Conservation (phyloP, 2,797 vertebrate genomes). For the Molossus alvarezi region DNA sequence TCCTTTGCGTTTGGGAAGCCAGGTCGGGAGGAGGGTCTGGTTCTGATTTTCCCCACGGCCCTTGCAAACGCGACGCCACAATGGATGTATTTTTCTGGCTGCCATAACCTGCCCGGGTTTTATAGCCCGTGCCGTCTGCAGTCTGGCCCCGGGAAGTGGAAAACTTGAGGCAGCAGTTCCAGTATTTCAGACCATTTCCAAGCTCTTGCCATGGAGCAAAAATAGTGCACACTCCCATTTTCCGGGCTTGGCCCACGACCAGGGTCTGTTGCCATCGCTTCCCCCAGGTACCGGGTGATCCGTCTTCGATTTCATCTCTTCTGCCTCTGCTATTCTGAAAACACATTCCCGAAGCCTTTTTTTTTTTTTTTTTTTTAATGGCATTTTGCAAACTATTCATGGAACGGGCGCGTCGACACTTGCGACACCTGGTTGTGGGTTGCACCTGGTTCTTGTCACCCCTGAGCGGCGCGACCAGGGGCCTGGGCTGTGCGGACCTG, state of each 20-base stretch:
- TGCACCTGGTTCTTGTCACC: too few species aligned
- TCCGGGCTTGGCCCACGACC: not conserved
- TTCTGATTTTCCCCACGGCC: not conserved
- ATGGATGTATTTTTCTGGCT: slow-evolving; percentile 47
- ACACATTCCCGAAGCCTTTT: fast-evolving
- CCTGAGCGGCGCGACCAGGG: not conserved
- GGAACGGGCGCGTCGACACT: fast-evolving
- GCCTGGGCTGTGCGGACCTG: fast-evolving
- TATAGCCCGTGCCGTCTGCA: not conserved
- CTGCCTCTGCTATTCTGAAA: not conserved
- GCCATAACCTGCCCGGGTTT: not conserved
- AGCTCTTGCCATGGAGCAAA: not conserved
- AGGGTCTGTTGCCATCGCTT: not conserved
- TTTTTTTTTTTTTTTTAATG: not conserved
- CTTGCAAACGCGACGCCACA: not conserved
- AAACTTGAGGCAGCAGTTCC: not conserved
- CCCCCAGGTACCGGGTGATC: not conserved
- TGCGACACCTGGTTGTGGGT: fast-evolving
- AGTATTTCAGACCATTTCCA: not conserved
- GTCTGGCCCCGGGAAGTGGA: slow-evolving; percentile 49
- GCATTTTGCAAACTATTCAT: not conserved
- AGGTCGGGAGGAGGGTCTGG: too few species aligned
- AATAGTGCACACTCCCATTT: not conserved
- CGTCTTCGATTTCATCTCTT: fast-evolving
- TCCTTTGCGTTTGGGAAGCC: not conserved